phyloP scores from a whole-genome alignment of 2,113 vertebrate genomes.

The Pampusana beccarii region DNA sequence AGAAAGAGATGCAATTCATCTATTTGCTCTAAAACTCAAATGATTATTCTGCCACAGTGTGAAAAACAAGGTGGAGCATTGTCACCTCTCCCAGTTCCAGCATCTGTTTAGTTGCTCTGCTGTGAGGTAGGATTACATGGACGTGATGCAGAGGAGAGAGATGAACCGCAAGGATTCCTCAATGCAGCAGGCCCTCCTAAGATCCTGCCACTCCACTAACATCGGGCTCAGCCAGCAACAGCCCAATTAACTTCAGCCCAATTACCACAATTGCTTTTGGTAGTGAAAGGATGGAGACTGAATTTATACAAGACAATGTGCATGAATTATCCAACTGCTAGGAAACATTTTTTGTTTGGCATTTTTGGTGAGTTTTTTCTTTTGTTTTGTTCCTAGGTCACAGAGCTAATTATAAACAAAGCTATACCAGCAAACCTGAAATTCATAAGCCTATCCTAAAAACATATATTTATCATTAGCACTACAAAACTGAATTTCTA shows the following conservation, averaged over 20 bases:
- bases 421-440: neutral
- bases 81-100: neutral
- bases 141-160: neutral
- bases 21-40: neutral
- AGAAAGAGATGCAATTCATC: neutral
- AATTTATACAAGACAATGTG: neutral
- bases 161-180: neutral
- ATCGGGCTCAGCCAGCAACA: neutral
- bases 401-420: neutral
- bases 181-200: neutral
- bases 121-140: neutral
- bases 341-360: neutral
- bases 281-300: neutral
- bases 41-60: neutral
- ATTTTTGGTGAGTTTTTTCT: neutral
- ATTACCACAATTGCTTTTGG: neutral
- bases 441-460: neutral
- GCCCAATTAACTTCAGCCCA: neutral
- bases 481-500: neutral
- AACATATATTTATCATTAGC: neutral
- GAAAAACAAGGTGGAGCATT: neutral
- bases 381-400: neutral
- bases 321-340: neutral
- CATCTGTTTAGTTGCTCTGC: neutral
- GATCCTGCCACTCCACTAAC: neutral